These are phyloP conservation scores for Carlito syrichta DNA, from an alignment of 2,113 vertebrate genomes.

Conservation along the genomic window DNA sequence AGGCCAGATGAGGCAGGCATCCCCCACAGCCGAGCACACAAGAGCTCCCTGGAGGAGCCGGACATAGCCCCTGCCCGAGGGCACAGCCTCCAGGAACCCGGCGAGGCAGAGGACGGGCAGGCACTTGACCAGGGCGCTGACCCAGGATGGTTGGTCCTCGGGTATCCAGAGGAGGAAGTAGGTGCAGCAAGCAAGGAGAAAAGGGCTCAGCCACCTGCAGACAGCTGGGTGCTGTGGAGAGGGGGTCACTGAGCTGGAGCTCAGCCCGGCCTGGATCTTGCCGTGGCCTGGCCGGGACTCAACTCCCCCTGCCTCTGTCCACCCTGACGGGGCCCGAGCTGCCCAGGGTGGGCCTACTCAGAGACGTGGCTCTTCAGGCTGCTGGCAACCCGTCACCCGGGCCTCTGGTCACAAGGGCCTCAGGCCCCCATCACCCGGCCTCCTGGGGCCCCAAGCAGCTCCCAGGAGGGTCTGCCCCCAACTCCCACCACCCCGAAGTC, in stretches of 20 bases:
- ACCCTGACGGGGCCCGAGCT: background rate
- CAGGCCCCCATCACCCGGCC: background rate
- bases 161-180: slow-evolving; percentile 83
- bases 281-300: background rate
- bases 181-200: slow-evolving; percentile 79
- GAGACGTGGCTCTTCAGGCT: too few species aligned
- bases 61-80: background rate
- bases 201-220: slow-evolving; percentile 77
- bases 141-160: slow-evolving; percentile 64
- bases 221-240: background rate
- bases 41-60: slow-evolving; percentile 76
- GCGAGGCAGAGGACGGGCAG: slow-evolving; percentile 82
- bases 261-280: too few species aligned
- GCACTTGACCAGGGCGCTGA: slow-evolving; percentile 82
- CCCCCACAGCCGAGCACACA: slow-evolving; percentile 85
- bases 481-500: accelerated
- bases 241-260: background rate
- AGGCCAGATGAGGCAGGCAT: slow-evolving; percentile 88
- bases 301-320: too few species aligned
- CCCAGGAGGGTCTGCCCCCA: background rate
- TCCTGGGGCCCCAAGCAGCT: background rate
- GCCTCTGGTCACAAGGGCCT: background rate
- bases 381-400: background rate
- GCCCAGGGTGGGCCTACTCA: background rate
- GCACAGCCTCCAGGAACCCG: background rate